Base-by-base conservation (phyloP, 2,888 invertebrate genomes). In the Lithophane semibrunnea region DNA sequence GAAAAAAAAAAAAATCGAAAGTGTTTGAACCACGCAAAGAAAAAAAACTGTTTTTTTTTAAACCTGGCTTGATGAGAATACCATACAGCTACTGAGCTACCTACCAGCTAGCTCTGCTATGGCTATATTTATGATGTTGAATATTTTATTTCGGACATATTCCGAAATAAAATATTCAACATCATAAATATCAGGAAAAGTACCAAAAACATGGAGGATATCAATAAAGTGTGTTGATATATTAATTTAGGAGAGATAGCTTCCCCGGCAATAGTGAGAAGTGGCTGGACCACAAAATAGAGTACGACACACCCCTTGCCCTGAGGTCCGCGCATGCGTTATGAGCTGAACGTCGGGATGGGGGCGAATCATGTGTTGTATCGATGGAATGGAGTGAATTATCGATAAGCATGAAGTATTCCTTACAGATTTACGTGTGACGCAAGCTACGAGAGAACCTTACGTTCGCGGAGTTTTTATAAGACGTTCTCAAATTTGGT, bases 291-390 rank as follows among this genome's bases (percentile, higher is more conserved):
- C 76, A 65, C 87, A 73, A 66, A 64, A 60, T 73, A 83, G 49
- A 73, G 60, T 64, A 63, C 63, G 85, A 77, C 85, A 87, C 89
- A 79, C 89, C 88, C 87, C 85, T 74, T 69, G 61, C 58, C 24
- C 54, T 16, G 18, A 29, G 24, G 49, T 10, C 13, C 42, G 73
- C 84, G 85, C 87, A 80, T 82, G 87, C 87, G 87, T 49, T 58
- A 12, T n/a, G n/a, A 56, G n/a, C 18, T 24, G 29, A 65, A 68
- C 29, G 0, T 67, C 80, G 54, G n/a, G 75, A 74, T 42, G 87
- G 13, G 18, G 2, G 1, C 0, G 1, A 18, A 4, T 16, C 21
- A 73, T 64, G 44, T 54, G 2, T 54, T 37, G 10, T 54, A 47
- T 82, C 82, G 82, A 82, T 76, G 42, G 16, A 44, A 65, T 44